Conservation (phyloP, 2,888 invertebrate genomes). For the Iphiclides podalirius region DNA sequence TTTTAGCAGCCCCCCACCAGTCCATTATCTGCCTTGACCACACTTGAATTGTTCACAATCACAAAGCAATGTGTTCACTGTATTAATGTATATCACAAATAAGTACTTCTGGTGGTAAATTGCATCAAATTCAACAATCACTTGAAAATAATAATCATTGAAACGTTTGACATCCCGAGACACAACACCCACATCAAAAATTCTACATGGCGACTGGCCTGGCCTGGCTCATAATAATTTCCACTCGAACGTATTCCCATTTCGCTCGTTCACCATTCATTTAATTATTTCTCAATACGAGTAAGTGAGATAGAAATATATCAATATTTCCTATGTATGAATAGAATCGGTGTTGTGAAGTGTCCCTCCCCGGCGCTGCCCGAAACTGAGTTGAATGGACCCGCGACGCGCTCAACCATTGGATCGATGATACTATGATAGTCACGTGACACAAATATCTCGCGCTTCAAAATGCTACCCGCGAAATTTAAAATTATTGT, state of each 20-base stretch:
- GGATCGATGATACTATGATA: conserved; percentile 77
- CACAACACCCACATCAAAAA: conserved; percentile 78
- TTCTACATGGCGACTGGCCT: conserved; percentile 75
- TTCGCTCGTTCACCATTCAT: conserved; percentile 77
- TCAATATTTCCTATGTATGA: conserved; percentile 76
- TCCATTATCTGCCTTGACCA: conserved; percentile 68
- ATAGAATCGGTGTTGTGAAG: conserved; percentile 76
- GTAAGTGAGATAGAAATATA: conserved; percentile 63
- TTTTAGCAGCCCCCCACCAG: conserved; percentile 77
- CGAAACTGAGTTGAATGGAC: conserved; percentile 79
- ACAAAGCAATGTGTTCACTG: conserved; percentile 57
- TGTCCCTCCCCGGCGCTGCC: conserved; percentile 60
- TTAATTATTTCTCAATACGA: conserved; percentile 73
- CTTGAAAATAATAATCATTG: conserved; percentile 76
- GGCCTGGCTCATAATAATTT: conserved; percentile 75
- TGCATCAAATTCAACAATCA: conserved; percentile 66
- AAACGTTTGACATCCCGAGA: conserved; percentile 76
- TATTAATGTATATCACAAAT: conserved; percentile 48
- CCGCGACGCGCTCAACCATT: conserved; percentile 78
- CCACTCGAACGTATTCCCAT: conserved; percentile 73
- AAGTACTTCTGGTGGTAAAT: conserved; percentile 52
- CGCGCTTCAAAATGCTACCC: conserved; percentile 36
- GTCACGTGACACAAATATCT: conserved; percentile 74
- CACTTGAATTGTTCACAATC: conserved; percentile 55
- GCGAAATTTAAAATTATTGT: conserved; percentile 47